Conservation (phyloP, 1,140 invertebrate species). For the Harlomillsia oculata region DNA sequence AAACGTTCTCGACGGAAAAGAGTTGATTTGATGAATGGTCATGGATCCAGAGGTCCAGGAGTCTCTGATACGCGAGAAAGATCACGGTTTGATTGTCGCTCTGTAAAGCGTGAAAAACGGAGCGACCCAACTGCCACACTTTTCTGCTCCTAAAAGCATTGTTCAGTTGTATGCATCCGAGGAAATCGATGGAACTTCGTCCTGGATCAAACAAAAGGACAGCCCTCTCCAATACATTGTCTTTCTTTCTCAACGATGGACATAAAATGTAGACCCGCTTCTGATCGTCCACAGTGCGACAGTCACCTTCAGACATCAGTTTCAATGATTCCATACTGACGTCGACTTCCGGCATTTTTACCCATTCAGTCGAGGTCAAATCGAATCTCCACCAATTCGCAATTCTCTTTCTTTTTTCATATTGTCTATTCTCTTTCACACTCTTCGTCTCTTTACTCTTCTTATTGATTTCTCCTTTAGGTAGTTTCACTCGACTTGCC, state of each 20-base stretch:
- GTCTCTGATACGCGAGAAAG: slow-evolving; percentile 33
- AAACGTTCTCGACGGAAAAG: slow-evolving; percentile 32
- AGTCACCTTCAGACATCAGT: slow-evolving; percentile 16
- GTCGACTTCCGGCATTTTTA: slow-evolving; percentile 28
- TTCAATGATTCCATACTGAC: not conserved
- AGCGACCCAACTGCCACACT: slow-evolving; percentile 27
- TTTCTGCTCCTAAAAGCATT: slow-evolving; percentile 26
- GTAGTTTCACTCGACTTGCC: too few relatives aligned
- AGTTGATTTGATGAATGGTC: slow-evolving; percentile 26
- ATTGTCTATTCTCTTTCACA: too few relatives aligned
- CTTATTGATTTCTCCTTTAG: not conserved
- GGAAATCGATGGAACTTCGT: slow-evolving; percentile 10
- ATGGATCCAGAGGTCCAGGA: slow-evolving; percentile 34
- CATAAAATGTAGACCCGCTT: slow-evolving; percentile 25
- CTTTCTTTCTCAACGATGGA: not conserved
- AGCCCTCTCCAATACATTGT: slow-evolving; percentile 13
- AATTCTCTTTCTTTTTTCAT: slow-evolving; percentile 1
- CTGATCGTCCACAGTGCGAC: slow-evolving; percentile 21
- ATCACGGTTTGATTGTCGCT: slow-evolving; percentile 24
- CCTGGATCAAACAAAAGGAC: slow-evolving; percentile 14
- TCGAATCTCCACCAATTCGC: slow-evolving; percentile 35
- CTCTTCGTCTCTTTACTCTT: slow-evolving; percentile 1
- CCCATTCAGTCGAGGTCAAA: slow-evolving; percentile 29
- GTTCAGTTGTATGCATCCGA: slow-evolving; percentile 27
- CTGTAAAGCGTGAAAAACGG: slow-evolving; percentile 26